phyloP scores from a whole-genome alignment of 2,888 invertebrate species.

The Monoplex corrugatus region DNA sequence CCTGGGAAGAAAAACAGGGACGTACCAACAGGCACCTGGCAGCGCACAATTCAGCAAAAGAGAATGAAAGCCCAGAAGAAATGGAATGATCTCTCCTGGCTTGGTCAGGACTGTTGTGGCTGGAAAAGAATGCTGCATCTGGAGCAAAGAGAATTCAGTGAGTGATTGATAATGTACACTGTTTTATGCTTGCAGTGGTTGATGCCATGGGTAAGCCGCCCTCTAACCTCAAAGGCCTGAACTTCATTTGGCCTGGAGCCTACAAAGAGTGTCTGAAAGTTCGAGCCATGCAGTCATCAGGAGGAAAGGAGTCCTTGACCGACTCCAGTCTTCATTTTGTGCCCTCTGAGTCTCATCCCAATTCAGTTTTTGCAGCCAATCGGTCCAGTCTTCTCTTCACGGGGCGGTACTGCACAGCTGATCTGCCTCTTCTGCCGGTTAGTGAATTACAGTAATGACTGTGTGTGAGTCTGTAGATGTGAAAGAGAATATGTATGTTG shows the following conservation, averaged over 20 bases:
- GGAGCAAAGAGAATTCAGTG: too few species aligned
- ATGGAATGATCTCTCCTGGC: too few species aligned
- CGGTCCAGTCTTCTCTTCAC: not conserved
- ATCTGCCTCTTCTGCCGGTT: not conserved
- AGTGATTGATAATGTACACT: not conserved
- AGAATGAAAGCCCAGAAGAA: too few species aligned
- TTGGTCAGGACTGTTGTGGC: too few species aligned
- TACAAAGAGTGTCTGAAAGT: conserved; percentile 53
- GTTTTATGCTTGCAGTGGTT: conserved; percentile 45
- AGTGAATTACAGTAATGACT: not conserved
- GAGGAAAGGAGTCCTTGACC: not conserved
- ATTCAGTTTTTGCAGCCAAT: too few species aligned
- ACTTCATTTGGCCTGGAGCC: conserved; percentile 47
- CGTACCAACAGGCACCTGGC: too few species aligned
- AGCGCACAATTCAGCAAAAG: too few species aligned
- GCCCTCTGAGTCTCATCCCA: too few species aligned
- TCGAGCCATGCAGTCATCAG: not conserved
- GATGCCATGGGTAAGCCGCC: conserved; percentile 52
- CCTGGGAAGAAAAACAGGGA: too few species aligned
- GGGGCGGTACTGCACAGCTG: conserved; percentile 8
- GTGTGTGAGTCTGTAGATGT: too few species aligned
- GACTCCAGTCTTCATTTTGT: not conserved
- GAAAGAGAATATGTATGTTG: too few species aligned
- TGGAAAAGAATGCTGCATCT: too few species aligned
- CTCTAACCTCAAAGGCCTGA: conserved; percentile 43